A percentile compares a stretch with the other conserved stretches of the same genome.
These are phyloP conservation scores for Agonopterix subpropinquella DNA, from an alignment of 2,888 invertebrate species.

Conservation along the genomic window DNA sequence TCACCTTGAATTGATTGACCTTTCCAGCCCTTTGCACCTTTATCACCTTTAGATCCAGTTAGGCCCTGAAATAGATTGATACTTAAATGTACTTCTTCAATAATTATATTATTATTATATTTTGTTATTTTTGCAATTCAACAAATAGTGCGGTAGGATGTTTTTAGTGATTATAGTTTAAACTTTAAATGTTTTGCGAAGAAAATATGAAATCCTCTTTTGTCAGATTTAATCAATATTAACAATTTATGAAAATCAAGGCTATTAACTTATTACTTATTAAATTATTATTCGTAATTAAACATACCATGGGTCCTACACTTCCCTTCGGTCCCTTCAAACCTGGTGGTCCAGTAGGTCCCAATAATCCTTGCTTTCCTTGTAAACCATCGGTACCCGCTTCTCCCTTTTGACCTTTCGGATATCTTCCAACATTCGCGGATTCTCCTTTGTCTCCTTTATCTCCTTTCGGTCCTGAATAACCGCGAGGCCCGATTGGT, in stretches of 20 bases:
- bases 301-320: slow-evolving; percentile 72
- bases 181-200: no score
- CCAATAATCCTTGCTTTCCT: slow-evolving; percentile 79
- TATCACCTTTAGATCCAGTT: slow-evolving; percentile 80
- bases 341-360: slow-evolving; percentile 78
- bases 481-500: slow-evolving; percentile 84
- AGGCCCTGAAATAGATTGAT: slow-evolving; percentile 65
- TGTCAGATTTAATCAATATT: no score
- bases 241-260: no score
- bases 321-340: slow-evolving; percentile 77
- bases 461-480: slow-evolving; percentile 78
- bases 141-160: no score
- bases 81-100: no score
- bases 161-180: no score
- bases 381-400: slow-evolving; percentile 84
- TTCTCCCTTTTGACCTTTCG: slow-evolving; percentile 92
- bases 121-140: no score
- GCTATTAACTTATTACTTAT: no score
- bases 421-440: slow-evolving; percentile 80
- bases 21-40: slow-evolving; percentile 80
- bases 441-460: slow-evolving; percentile 89
- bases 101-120: no score
- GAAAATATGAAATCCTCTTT: no score
- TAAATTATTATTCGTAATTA: not conserved
- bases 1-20: slow-evolving; percentile 71